Evolutionary conservation across 2,888 invertebrate genomes (phyloP), one percentile per base, ranked within the genome.

Genomic region (Alentia gelatinosa): DNA sequence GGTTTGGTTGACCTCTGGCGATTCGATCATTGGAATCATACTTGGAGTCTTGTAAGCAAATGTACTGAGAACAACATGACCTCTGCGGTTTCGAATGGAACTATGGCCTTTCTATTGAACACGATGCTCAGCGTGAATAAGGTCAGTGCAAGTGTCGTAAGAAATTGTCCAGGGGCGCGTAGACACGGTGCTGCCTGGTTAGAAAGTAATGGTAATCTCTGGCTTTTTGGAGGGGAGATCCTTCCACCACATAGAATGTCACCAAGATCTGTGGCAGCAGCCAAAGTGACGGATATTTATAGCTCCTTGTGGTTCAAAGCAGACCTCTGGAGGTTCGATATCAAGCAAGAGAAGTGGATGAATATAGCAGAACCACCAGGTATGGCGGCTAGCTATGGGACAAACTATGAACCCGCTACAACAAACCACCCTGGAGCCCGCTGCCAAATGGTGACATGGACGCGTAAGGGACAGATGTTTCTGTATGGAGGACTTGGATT

Each of bases 301-400:
- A 47, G 39, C 39, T 86, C 90, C 4, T 19, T 40, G 37, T 33
- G 39, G 39, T 47, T 74, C 15, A 42, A 86, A 42, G 42, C 90
- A 37, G 90, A 90, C 37, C 74, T 90, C n/a, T 90, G 90, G 90
- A 37, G 50, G 56, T 90, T 63, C 39, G 50, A 90, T 26, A 35
- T 84, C 7, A 26, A 23, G 9, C 33, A 35, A 12, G 30, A 23
- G 7, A 19, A 35, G 40, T 90, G 90, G 90, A 40, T 90, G 50
- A 86, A 68, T 3, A 86, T 37, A 37, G 3, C 37, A 19, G 47
- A 68, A n/a, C 15, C 23, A 19, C 79, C 79, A 7, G 90, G 47
- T n/a, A 26, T 30, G n/a, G 33, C 23, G 23, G 47, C 75, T 5
- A 15, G 26, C 7, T 50, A 90, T 35, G 79, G 79, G 35, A 90